Base-by-base conservation (phyloP, 2,113 vertebrate species). In the Numida meleagris region DNA sequence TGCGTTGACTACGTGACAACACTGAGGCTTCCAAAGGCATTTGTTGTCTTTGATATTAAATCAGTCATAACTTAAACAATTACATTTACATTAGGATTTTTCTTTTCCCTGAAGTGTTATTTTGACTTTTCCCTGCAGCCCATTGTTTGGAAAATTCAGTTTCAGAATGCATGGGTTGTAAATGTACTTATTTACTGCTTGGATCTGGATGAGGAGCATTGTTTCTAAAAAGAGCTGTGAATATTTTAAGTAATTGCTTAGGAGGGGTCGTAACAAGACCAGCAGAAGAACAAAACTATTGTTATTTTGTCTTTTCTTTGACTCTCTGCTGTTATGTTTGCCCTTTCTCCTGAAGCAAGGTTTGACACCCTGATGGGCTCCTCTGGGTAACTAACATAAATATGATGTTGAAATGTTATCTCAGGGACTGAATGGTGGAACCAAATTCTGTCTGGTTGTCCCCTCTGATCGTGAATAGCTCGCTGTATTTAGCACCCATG, bases 221-320 rank as follows among this genome's bases (percentile, higher is more conserved):
- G 85, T 63, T 94, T 17, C 92, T 82, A 86, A 96, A 88, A 74
- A 59, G 50, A 93, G 71, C 55, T 66, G 85, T 90, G 90, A 93
- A 77, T 95, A 89, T 94, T 96, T 94, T 71, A 95, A 89, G 63
- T 76, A 80, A 91, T 18, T 76, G 71, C 92, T 45, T 77, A 76
- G 79, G 50, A 90, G 50, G 71, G 17, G 71, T 55, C 72, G 84
- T 66, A 91, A 70, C 21, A 82, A 85, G 78, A 94, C 89, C 91
- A 88, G 92, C 31, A 70, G 78, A 57, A 76, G 80, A 85, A 53
- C 36, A 13, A 73, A 93, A 94, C 89, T 73, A 92, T 86, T 90
- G 55, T 84, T 90, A 92, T 93, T 94, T 93, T 91, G 45, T 91
- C 72, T 93, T 43, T 82, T 95, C 58, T 50, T 80, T 81, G 80